phyloP scores from a whole-genome alignment of 2,113 vertebrate genomes.

The Numenius arquata region DNA sequence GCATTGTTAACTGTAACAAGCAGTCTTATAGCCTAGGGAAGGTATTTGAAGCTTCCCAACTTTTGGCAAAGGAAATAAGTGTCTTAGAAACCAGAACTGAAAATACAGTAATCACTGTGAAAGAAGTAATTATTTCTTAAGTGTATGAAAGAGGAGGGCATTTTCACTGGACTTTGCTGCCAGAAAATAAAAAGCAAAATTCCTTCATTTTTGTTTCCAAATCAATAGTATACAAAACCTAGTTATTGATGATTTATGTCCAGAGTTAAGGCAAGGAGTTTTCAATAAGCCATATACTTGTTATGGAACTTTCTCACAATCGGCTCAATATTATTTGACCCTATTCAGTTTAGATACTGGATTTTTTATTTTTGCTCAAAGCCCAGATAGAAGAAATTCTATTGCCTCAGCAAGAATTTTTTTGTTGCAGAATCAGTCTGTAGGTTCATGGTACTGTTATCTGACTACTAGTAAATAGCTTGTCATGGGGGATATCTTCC shows the following conservation, averaged over 20 bases:
- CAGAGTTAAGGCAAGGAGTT: not conserved
- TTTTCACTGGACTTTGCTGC: not conserved
- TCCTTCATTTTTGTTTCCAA: not conserved
- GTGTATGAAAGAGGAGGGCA: not conserved
- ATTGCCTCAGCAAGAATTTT: not conserved
- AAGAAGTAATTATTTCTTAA: not conserved
- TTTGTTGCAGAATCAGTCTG: not conserved
- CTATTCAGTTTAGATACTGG: not conserved
- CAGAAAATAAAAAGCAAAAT: not conserved
- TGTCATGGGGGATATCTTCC: not conserved
- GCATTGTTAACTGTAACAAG: not conserved
- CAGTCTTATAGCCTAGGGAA: not conserved
- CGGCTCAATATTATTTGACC: not conserved
- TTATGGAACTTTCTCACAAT: not conserved
- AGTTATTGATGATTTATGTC: not conserved
- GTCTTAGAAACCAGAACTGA: not conserved
- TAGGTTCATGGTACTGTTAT: not conserved
- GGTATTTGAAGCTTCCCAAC: not conserved
- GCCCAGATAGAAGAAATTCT: not conserved
- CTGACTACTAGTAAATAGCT: not conserved
- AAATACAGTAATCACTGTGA: not conserved
- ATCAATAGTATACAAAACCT: not conserved
- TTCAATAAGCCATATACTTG: not conserved
- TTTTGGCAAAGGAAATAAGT: not conserved
- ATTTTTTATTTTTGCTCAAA: not conserved